Conservation (phyloP, 2,113 vertebrate genomes). For the Anarrhichthys ocellatus region DNA sequence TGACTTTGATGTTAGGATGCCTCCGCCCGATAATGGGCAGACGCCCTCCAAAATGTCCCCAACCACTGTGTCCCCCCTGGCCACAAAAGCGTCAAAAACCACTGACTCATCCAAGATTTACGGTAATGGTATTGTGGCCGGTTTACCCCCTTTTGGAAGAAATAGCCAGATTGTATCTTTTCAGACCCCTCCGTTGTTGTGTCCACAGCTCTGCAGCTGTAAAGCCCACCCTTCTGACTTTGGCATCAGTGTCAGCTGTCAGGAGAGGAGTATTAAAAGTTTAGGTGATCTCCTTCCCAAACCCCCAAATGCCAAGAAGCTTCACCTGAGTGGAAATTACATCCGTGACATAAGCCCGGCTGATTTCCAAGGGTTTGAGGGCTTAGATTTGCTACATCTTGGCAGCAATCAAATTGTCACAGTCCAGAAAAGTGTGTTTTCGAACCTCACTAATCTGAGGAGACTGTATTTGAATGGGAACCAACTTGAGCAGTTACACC, state of each 20-base stretch:
- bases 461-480: constrained; percentile 97
- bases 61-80: constrained; percentile 86
- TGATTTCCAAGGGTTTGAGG: constrained; percentile 94
- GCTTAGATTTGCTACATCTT: constrained; percentile 95
- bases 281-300: constrained; percentile 90
- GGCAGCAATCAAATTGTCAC: constrained; percentile 94
- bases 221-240: constrained; percentile 96
- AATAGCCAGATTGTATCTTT: constrained; percentile 94
- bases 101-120: constrained; percentile 96
- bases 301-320: constrained; percentile 94
- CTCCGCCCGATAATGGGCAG: constrained; percentile 87
- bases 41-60: constrained; percentile 88
- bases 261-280: constrained; percentile 92
- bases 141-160: constrained; percentile 87
- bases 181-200: constrained; percentile 91
- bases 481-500: constrained; percentile 93
- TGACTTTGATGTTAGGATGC: constrained; percentile 94
- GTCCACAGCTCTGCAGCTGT: constrained; percentile 92
- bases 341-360: constrained; percentile 89
- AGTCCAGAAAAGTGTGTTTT: constrained; percentile 92
- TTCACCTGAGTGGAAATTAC: constrained; percentile 95
- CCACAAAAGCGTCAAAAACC: constrained; percentile 92
- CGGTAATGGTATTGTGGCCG: constrained; percentile 95
- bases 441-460: constrained; percentile 95
- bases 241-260: constrained; percentile 96